These are phyloP conservation scores for Bovichtus diacanthus DNA, from an alignment of 2,797 vertebrate genomes.

Conservation along the genomic window DNA sequence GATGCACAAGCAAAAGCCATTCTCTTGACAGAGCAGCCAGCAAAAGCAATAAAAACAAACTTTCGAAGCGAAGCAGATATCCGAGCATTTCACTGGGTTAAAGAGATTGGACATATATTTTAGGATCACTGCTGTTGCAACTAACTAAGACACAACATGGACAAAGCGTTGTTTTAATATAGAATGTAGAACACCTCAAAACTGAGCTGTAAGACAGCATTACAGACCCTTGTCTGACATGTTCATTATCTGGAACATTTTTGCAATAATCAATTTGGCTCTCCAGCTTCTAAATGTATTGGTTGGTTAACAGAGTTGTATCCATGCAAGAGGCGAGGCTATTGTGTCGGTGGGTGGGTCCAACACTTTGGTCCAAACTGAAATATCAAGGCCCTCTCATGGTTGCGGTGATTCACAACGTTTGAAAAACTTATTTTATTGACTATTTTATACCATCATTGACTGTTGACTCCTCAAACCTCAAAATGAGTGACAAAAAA, in stretches of 20 bases:
- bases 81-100: conserved; percentile 25
- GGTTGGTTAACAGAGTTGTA: neutral
- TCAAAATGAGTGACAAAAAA: neutral
- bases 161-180: neutral
- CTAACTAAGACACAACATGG: neutral
- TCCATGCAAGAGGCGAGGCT: no score
- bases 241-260: neutral
- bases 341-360: no score
- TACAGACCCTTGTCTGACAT: neutral
- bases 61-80: neutral
- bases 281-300: neutral
- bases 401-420: no score
- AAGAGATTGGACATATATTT: conserved; percentile 19
- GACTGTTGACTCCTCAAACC: no score
- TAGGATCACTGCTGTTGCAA: conserved; percentile 2
- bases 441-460: no score
- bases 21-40: conserved; percentile 15
- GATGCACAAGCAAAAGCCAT: conserved; percentile 6
- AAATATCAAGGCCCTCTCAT: no score
- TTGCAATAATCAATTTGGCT: neutral
- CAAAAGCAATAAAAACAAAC: conserved; percentile 37
- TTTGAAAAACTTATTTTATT: no score
- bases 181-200: neutral
- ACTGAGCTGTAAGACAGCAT: neutral
- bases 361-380: no score